phyloP scores from a whole-genome alignment of 2,797 vertebrate genomes.

The Babyrousa celebensis region DNA sequence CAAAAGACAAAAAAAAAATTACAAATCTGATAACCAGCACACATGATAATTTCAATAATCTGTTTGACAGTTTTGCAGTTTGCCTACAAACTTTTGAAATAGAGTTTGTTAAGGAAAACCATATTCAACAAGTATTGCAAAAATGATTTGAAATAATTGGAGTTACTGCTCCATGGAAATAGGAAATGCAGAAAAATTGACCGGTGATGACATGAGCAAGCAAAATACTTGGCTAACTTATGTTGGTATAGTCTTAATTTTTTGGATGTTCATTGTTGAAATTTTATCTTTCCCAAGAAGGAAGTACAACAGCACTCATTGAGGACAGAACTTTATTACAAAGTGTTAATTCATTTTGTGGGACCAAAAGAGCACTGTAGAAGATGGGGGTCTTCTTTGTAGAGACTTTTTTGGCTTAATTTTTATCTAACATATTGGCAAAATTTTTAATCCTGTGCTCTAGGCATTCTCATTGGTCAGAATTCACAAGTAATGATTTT shows the following conservation, averaged over 20 bases:
- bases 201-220: not conserved
- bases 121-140: not conserved
- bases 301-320: not conserved
- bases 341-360: not conserved
- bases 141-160: constrained; percentile 13
- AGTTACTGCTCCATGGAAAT: not conserved
- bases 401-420: not conserved
- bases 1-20: not conserved
- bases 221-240: not conserved
- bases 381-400: not conserved
- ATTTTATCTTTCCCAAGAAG: not conserved
- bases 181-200: not conserved
- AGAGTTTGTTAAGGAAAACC: constrained; percentile 34
- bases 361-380: not conserved
- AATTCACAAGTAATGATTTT: constrained; percentile 49
- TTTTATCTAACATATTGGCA: constrained; percentile 1
- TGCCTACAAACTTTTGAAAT: constrained; percentile 38
- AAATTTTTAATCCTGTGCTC: not conserved
- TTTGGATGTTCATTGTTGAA: not conserved
- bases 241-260: not conserved
- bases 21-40: not conserved
- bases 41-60: not conserved
- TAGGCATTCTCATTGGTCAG: constrained; percentile 19
- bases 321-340: not conserved
- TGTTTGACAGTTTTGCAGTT: not conserved